Base-by-base conservation (phyloP, 1,140 invertebrate species). In the Aphaenogaster ashmeadi region DNA sequence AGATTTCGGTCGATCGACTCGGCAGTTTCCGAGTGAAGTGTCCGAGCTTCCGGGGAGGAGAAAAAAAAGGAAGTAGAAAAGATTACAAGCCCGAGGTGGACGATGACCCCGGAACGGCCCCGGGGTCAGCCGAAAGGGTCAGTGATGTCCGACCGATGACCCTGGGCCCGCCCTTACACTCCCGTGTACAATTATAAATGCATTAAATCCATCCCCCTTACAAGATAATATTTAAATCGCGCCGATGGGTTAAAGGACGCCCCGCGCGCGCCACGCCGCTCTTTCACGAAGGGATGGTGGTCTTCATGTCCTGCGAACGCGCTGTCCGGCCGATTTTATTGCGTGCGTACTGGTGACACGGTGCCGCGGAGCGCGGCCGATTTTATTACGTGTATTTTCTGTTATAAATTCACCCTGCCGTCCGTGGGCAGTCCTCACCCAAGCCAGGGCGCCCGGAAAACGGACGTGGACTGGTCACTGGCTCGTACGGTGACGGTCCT, bases 301-400 rank as follows among this genome's bases (percentile, higher is more conserved):
- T 27, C 44, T 27, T 75, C 80, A 54, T 66, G 44, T 66, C 9
- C 60, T 79, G 44, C 77, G 69, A 80, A 84, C 58, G 78, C 60
- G 80, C 58, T 47, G 41, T 50, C 79, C 64, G 84, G 54, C 71
- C 75, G 88, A 86, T 88, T 88, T 89, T 89, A 90, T 89, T 83
- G 87, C 83, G 74, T 85, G 90, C 47, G 87, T 88, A 92, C 89
- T 85, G 41, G 77, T 87, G 90, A 83, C 80, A 62, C 62, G 58
- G 41, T 47, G 64, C 78, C 54, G 54, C 71, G 67, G 27, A 60
- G 71, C 78, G 52, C 75, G 60, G 78, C 71, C 81, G 64, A 91
- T 90, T 94, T 94, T 94, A 94, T 94, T 94, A 91, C 93, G 69
- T 94, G 94, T 94, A 94, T 94, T 94, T 95, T 94, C 93, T 88